Conservation (phyloP, 2,797 vertebrate genomes). For the Hyperoplus lanceolatus region DNA sequence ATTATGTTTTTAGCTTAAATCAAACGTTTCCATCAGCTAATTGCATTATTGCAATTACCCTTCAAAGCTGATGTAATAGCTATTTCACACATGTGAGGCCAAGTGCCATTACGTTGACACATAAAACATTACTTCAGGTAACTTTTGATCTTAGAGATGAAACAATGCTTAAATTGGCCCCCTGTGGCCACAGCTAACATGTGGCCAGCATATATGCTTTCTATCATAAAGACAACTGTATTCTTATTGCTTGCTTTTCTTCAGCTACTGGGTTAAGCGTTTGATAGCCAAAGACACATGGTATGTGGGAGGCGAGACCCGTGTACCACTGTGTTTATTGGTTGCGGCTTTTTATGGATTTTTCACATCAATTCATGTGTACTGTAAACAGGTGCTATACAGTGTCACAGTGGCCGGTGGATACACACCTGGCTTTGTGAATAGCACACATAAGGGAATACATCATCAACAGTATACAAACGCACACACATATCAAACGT, state of each 20-base stretch:
- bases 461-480: constrained; percentile 4
- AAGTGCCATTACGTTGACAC: too few relatives aligned
- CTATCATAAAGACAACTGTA: background rate
- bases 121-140: background rate
- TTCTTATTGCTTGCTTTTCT: constrained; percentile 2
- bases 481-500: background rate
- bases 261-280: constrained; percentile 1
- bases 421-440: background rate
- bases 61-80: background rate
- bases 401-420: background rate
- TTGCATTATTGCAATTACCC: background rate
- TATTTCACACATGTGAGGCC: background rate
- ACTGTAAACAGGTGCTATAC: background rate
- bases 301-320: background rate
- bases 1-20: background rate
- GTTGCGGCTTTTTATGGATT: background rate
- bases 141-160: background rate
- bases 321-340: background rate
- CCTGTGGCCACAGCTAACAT: background rate
- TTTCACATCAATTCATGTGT: background rate
- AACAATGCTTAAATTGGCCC: background rate
- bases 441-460: background rate
- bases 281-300: background rate
- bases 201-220: background rate
- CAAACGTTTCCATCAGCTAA: background rate